Conservation (phyloP, 1,140 invertebrate genomes). For the Brachionus sp. region DNA sequence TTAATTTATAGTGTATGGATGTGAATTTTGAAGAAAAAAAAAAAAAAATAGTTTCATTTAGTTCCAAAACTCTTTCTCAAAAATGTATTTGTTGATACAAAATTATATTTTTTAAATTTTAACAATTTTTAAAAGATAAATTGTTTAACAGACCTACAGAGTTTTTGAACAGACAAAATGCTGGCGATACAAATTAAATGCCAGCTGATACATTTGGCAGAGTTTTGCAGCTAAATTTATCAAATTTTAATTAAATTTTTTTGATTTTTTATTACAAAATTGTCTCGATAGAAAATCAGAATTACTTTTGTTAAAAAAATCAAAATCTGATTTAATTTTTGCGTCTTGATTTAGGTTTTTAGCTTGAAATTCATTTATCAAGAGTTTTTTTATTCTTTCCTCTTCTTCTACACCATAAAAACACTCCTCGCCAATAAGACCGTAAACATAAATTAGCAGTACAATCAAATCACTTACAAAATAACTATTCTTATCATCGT, state of each 20-base stretch:
- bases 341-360: neutral
- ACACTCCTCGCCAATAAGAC: constrained; percentile 39
- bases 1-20: no score
- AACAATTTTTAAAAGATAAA: no score
- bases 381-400: constrained; percentile 28
- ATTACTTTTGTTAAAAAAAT: constrained; percentile 43
- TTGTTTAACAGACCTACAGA: no score
- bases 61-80: no score
- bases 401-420: constrained; percentile 41
- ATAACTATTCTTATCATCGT: neutral
- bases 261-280: no score
- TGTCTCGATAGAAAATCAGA: neutral
- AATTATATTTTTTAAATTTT: no score
- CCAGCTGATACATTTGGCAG: no score
- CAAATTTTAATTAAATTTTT: neutral
- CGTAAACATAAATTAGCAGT: constrained; percentile 18
- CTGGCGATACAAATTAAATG: no score
- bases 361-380: neutral
- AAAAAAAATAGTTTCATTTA: no score
- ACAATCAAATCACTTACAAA: constrained; percentile 1
- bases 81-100: no score
- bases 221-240: neutral
- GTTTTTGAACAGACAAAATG: no score
- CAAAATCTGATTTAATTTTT: neutral
- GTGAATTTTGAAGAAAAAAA: no score